Evolutionary conservation across 2,113 vertebrate genomes (phyloP).

Genomic region (Percopsis transmontana): DNA sequence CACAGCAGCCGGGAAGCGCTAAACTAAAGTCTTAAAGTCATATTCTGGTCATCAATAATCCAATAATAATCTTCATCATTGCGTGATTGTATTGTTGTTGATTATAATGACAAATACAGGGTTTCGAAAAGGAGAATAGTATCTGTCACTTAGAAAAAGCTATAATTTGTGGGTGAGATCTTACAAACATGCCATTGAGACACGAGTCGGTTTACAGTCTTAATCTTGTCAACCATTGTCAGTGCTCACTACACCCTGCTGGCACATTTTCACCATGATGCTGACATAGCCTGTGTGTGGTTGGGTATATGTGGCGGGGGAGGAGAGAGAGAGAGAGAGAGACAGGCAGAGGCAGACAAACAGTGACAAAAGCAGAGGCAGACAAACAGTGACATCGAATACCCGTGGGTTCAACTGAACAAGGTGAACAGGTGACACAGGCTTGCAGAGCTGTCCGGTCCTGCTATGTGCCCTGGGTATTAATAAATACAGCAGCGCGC

Average conservation of each 20-base stretch:
- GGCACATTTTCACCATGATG: constrained; percentile 1
- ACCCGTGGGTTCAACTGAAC: constrained; percentile 7
- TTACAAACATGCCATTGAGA: neutral
- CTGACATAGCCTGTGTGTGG: neutral
- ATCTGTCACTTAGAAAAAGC: too few species aligned
- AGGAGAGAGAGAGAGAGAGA: neutral
- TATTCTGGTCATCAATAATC: constrained; percentile 58
- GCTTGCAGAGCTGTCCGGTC: neutral
- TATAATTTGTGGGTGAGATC: neutral
- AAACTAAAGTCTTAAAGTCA: constrained; percentile 72
- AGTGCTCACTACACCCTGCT: neutral
- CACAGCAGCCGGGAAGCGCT: constrained; percentile 70
- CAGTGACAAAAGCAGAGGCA: constrained; percentile 5
- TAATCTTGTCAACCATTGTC: neutral
- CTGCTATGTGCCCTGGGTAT: constrained; percentile 37
- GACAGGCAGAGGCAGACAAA: neutral
- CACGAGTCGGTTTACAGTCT: neutral
- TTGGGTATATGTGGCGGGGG: neutral
- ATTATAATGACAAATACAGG: constrained; percentile 4
- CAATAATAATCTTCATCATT: constrained; percentile 64
- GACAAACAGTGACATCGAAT: neutral
- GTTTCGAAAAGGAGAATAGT: too few species aligned
- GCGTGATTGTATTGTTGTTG: constrained; percentile 24
- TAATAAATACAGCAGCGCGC: constrained; percentile 52
- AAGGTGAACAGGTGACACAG: constrained; percentile 41